phyloP scores from a whole-genome alignment of 2,113 vertebrate genomes.

The Edolisoma coerulescens region DNA sequence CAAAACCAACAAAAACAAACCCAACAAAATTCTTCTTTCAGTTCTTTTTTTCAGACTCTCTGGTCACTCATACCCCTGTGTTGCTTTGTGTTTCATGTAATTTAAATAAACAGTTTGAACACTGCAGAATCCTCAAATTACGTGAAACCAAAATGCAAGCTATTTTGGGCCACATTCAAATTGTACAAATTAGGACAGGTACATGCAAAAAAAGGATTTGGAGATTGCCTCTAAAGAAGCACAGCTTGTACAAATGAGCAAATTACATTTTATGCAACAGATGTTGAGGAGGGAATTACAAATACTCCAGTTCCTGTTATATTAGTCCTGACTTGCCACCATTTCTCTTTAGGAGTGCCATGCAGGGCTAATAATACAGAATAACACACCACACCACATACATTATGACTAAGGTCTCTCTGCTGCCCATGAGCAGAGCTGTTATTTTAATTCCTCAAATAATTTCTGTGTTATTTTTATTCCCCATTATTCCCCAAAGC shows the following conservation, averaged over 20 bases:
- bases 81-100: not conserved
- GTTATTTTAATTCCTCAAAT: not conserved
- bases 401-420: not conserved
- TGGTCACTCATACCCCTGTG: not conserved
- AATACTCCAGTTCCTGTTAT: not conserved
- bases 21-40: not conserved
- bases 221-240: slow-evolving; percentile 33
- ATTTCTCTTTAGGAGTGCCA: slow-evolving; percentile 4
- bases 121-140: not conserved
- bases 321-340: slow-evolving; percentile 13
- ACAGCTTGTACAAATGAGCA: slow-evolving; percentile 43
- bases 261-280: slow-evolving; percentile 61
- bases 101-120: not conserved
- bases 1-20: not conserved
- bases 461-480: not conserved
- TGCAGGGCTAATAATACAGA: slow-evolving; percentile 1
- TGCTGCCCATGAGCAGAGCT: not conserved
- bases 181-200: slow-evolving; percentile 8
- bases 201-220: not conserved
- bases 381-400: not conserved
- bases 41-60: not conserved
- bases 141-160: not conserved
- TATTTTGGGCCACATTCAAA: not conserved
- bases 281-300: slow-evolving; percentile 48
- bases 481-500: not conserved